Evolutionary conservation across 1,140 invertebrate species (phyloP), one percentile per base, ranked within the genome.

Genomic region (Gryon sp.): DNA sequence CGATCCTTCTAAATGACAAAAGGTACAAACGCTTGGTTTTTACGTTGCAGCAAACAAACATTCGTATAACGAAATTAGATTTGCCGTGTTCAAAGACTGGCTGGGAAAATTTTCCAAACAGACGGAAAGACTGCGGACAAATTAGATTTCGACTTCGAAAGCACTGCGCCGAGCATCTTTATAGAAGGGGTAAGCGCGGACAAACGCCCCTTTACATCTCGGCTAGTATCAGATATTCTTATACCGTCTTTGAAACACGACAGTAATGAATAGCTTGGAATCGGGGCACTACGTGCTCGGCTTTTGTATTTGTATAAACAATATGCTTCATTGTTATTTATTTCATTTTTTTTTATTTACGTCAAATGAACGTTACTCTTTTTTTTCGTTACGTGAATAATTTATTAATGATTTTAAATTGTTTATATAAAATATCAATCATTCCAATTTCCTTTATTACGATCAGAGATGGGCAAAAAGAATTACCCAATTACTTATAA

Each of bases 1-100:
- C 66, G 76, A 79, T 79, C 70, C 68, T 52, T 45, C 60, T 69
- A 63, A 70, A 75, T 68, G 60, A 68, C 76, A 79, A 79, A 66
- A 75, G 65, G 24, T 59, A 52, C 24, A 45, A 70, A 65, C 59
- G 36, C 53, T 60, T 30, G 24, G 60, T 75, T 72, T 75, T 75
- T 72, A 66, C 48, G 60, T 63, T 53, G 43, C 22, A 69, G 40
- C 24, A 36, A 22, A 32, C 69, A 57, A 57, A 59, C 66, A 72
- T 70, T 68, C 32, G 45, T 28, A 46, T 30, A 22, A 53, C 15
- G 18, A 68, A 79, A 79, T 79, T 75, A 18, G 26, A 75, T 75
- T 75, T 70, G 38, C 22, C 34, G 22, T 32, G 12, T 46, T 60
- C 62, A 16, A 50, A 38, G 57, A 60, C 38, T 6, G 32, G 24